phyloP scores from a whole-genome alignment of 2,888 invertebrate species.

The Lucinisca nassula region DNA sequence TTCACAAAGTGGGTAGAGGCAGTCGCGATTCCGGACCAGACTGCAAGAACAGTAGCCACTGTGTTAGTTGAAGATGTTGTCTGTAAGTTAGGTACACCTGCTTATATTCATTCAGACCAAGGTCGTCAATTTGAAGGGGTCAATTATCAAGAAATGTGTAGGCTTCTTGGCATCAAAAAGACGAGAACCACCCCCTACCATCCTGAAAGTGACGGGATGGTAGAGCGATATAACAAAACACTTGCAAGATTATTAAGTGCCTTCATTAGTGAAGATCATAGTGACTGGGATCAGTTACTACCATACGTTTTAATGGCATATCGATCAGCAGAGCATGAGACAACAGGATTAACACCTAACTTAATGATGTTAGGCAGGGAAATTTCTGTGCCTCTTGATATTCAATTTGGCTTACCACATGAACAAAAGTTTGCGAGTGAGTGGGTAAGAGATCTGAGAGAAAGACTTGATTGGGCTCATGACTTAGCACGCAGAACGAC shows the following conservation, averaged over 20 bases:
- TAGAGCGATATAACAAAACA: constrained; percentile 58
- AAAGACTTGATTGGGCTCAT: too few relatives aligned
- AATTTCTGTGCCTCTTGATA: too few relatives aligned
- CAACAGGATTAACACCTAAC: too few relatives aligned
- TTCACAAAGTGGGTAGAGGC: constrained; percentile 38
- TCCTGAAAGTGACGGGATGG: constrained; percentile 50
- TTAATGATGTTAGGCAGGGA: too few relatives aligned
- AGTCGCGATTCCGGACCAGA: constrained; percentile 17
- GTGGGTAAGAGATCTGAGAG: too few relatives aligned
- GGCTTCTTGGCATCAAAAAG: constrained; percentile 18
- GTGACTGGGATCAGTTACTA: constrained; percentile 60
- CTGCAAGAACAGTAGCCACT: constrained; percentile 39
- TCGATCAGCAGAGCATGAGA: constrained; percentile 46
- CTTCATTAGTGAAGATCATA: constrained; percentile 49
- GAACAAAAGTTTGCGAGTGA: too few relatives aligned
- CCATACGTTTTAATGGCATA: constrained; percentile 51
- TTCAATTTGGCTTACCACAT: too few relatives aligned
- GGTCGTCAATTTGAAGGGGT: constrained; percentile 53
- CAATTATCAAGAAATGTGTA: constrained; percentile 47
- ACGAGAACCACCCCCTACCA: constrained; percentile 37
- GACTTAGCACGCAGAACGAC: too few relatives aligned
- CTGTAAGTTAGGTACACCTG: constrained; percentile 47
- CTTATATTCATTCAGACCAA: constrained; percentile 54
- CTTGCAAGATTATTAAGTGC: constrained; percentile 55
- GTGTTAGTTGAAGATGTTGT: constrained; percentile 43